These are phyloP conservation scores for Sminthopsis crassicaudata DNA, from an alignment of 2,113 vertebrate species.

Conservation along the genomic window DNA sequence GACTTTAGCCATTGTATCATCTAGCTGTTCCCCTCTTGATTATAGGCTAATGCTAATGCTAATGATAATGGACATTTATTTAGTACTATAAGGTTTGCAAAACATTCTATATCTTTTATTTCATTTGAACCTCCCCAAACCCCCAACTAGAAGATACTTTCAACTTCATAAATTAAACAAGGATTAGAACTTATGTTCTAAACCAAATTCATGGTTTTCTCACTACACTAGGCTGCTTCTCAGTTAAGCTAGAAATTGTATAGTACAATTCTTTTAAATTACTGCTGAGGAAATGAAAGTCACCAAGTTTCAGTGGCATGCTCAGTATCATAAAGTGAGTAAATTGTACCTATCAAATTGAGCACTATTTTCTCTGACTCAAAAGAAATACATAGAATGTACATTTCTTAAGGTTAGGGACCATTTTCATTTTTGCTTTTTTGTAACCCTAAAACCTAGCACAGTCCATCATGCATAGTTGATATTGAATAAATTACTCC, in stretches of 20 bases:
- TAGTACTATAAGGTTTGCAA: background rate
- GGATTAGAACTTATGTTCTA: background rate
- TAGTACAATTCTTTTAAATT: background rate
- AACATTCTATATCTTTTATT: background rate
- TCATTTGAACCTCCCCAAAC: background rate
- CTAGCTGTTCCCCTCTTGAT: background rate
- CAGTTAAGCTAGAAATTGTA: background rate
- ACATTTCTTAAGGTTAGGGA: background rate
- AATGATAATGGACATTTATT: background rate
- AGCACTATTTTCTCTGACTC: background rate
- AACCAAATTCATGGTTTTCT: background rate
- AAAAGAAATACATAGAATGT: background rate
- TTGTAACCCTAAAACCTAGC: background rate
- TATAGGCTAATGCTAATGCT: background rate
- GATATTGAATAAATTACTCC: background rate
- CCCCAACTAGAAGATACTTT: background rate
- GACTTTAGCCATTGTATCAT: background rate
- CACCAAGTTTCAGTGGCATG: background rate
- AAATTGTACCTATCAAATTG: background rate
- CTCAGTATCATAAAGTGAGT: background rate
- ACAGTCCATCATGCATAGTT: background rate
- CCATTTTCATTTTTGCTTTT: background rate
- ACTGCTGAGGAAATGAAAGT: background rate
- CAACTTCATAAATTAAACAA: background rate
- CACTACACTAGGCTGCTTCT: background rate